These are phyloP conservation scores for Leptobrachium leishanense DNA, from an alignment of 2,113 vertebrate genomes.

Conservation along the genomic window DNA sequence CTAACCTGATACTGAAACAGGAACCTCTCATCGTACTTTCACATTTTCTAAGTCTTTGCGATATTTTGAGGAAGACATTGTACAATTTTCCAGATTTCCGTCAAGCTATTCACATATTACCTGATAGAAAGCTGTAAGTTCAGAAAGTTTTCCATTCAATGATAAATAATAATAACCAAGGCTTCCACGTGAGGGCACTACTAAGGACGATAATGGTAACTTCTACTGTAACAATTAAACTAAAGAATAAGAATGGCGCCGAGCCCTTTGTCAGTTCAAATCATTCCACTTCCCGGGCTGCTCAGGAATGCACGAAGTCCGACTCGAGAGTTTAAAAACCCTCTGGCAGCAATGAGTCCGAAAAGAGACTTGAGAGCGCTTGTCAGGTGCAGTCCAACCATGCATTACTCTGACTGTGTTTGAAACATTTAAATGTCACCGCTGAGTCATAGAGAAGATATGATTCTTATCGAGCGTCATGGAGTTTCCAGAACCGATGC, in stretches of 20 bases:
- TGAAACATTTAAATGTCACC: slow-evolving; percentile 69
- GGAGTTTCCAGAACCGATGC: slow-evolving; percentile 68
- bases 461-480: slow-evolving; percentile 67
- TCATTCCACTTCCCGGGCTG: background rate
- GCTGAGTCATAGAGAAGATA: slow-evolving; percentile 64
- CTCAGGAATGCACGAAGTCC: background rate
- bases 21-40: too few relatives aligned
- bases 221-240: background rate
- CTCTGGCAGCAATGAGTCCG: slow-evolving; percentile 1
- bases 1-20: too few relatives aligned
- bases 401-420: slow-evolving; percentile 67
- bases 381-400: slow-evolving; percentile 63
- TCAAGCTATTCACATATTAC: too few relatives aligned
- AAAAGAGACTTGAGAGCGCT: slow-evolving; percentile 54
- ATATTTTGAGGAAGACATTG: too few relatives aligned
- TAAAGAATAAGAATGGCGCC: background rate
- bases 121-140: too few relatives aligned
- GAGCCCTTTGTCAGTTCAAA: background rate
- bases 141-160: too few relatives aligned
- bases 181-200: too few relatives aligned
- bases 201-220: background rate
- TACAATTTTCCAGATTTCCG: too few relatives aligned
- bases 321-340: background rate
- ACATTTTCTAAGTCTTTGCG: too few relatives aligned
- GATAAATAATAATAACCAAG: too few relatives aligned